Percentiles rank a stretch among this genome's conserved stretches.
Conservation (phyloP, 2,797 vertebrate genomes). For the Phoeniculus purpureus region DNA sequence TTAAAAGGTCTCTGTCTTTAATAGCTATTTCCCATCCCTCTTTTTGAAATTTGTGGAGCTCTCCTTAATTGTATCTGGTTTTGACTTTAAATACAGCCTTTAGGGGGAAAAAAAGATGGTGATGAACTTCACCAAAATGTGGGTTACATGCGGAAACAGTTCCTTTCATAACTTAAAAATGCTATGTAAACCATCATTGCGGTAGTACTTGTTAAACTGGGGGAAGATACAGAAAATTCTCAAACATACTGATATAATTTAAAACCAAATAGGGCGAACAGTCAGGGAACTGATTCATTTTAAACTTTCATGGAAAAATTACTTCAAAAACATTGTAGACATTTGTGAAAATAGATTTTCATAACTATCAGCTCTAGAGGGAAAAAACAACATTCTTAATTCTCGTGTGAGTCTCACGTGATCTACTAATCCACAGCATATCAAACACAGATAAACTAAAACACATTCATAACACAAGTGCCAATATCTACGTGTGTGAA, state of each 20-base stretch:
- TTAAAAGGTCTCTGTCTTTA: neutral
- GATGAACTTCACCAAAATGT: slow-evolving; percentile 8
- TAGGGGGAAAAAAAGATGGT: neutral
- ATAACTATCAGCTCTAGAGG: slow-evolving; percentile 15
- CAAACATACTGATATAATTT: neutral
- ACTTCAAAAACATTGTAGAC: slow-evolving; percentile 8
- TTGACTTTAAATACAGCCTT: neutral
- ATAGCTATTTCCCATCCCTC: neutral
- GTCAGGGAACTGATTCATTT: slow-evolving; percentile 20
- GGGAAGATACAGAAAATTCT: slow-evolving; percentile 15
- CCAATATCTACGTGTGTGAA: neutral
- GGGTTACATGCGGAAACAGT: neutral
- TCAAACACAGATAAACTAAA: slow-evolving; percentile 21
- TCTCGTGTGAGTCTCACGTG: neutral
- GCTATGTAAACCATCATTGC: neutral
- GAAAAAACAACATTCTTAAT: neutral
- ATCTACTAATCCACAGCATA: slow-evolving; percentile 16
- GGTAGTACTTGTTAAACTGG: neutral
- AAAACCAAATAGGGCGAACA: slow-evolving; percentile 27
- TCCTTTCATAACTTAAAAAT: neutral
- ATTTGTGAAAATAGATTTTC: slow-evolving; percentile 46
- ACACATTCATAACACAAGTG: slow-evolving; percentile 40
- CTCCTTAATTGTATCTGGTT: neutral
- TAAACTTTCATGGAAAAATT: neutral
- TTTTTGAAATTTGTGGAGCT: neutral